phyloP scores from a whole-genome alignment of 2,888 invertebrate species.

The Thera britannica region DNA sequence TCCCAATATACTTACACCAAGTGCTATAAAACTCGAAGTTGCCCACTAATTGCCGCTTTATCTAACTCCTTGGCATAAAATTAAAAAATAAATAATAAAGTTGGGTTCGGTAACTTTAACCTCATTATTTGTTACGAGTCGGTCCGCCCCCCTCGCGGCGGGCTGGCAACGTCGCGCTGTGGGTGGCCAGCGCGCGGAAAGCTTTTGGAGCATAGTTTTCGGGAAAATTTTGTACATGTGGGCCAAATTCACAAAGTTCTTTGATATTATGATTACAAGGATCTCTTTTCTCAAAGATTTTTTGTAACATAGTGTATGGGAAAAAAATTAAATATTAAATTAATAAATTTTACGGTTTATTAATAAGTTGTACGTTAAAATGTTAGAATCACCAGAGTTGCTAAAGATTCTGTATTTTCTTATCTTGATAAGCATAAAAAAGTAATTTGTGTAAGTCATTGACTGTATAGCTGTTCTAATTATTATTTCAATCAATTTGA shows the following conservation, averaged over 20 bases:
- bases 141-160: conserved; percentile 52
- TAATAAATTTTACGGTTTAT: no score
- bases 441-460: no score
- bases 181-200: conserved; percentile 57
- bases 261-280: background rate
- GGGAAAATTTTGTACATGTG: conserved; percentile 42
- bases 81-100: conserved; percentile 61
- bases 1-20: conserved; percentile 20
- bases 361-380: no score
- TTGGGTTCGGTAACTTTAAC: conserved; percentile 80
- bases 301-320: no score
- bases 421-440: no score
- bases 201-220: conserved; percentile 57
- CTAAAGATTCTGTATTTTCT: no score
- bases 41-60: conserved; percentile 42
- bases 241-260: background rate
- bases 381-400: no score
- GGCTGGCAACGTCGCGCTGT: conserved; percentile 77
- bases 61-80: conserved; percentile 42
- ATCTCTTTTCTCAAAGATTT: no score
- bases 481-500: no score
- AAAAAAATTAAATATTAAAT: no score
- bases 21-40: conserved; percentile 33
- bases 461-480: no score
- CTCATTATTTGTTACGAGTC: conserved; percentile 74